These are phyloP conservation scores for Galeopsomyia nigrocyanea DNA, from an alignment of 2,888 invertebrate species.

Conservation along the genomic window DNA sequence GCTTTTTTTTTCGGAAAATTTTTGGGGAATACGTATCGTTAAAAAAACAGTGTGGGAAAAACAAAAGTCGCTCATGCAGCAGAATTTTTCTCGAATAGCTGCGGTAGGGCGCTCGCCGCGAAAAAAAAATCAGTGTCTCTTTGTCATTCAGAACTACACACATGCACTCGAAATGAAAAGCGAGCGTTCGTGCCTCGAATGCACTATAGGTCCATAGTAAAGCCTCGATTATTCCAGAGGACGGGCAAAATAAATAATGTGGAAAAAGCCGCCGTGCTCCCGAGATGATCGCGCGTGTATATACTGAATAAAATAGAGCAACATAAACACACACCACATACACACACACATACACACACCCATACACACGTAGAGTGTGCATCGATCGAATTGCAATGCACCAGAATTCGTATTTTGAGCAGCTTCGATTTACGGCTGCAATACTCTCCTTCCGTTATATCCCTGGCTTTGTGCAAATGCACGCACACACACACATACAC, in stretches of 20 bases:
- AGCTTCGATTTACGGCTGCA: constrained; percentile 35
- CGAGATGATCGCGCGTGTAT: not conserved
- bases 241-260: constrained; percentile 39
- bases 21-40: no score
- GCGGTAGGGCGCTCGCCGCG: not conserved
- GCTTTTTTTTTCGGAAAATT: no score
- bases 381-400: constrained; percentile 20
- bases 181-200: constrained; percentile 32
- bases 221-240: constrained; percentile 29
- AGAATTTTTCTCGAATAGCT: not conserved
- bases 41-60: no score
- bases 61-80: no score
- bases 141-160: not conserved
- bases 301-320: constrained; percentile 27
- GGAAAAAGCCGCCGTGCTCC: constrained; percentile 23
- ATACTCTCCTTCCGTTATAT: not conserved
- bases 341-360: constrained; percentile 14
- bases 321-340: constrained; percentile 6
- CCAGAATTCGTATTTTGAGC: constrained; percentile 35
- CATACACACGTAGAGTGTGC: not conserved
- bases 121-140: constrained; percentile 7
- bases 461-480: no score
- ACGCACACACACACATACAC: no score
- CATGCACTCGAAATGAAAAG: constrained; percentile 27
- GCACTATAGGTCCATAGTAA: not conserved